These are phyloP conservation scores for Andrena trimmerana DNA, from an alignment of 2,888 invertebrate genomes.

Conservation along the genomic window DNA sequence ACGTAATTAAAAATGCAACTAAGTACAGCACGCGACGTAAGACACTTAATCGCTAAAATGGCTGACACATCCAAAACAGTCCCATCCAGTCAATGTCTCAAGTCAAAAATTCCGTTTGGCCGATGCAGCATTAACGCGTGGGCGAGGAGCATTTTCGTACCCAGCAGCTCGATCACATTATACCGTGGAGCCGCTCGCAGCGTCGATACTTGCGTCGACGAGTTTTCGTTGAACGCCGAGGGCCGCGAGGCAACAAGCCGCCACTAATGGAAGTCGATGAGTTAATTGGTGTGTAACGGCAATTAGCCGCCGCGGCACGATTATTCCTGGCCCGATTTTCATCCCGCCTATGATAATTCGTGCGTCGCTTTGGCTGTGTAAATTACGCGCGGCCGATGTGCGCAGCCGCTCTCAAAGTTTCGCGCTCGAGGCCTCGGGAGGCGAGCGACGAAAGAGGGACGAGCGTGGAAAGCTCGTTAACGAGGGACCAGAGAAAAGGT, in stretches of 20 bases:
- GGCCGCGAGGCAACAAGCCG: constrained; percentile 36
- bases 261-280: constrained; percentile 64
- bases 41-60: too few relatives aligned
- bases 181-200: not conserved
- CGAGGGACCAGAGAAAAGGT: not conserved
- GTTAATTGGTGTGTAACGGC: constrained; percentile 67
- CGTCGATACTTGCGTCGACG: constrained; percentile 30
- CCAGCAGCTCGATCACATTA: not conserved
- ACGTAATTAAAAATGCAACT: too few relatives aligned
- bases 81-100: too few relatives aligned
- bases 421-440: not conserved
- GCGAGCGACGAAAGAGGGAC: not conserved
- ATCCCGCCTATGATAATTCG: constrained; percentile 67
- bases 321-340: constrained; percentile 63
- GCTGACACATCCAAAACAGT: too few relatives aligned
- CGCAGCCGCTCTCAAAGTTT: constrained; percentile 24
- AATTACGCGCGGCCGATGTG: constrained; percentile 53
- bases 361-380: constrained; percentile 61
- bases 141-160: not conserved
- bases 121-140: too few relatives aligned
- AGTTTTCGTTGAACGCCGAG: constrained; percentile 48
- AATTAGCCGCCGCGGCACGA: constrained; percentile 65
- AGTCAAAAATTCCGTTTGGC: too few relatives aligned
- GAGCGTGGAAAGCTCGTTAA: not conserved
- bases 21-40: too few relatives aligned